Percentiles rank a stretch among this genome's conserved stretches.
Conservation (phyloP, 2,888 invertebrate species). For the Temnothorax rugatulus region DNA sequence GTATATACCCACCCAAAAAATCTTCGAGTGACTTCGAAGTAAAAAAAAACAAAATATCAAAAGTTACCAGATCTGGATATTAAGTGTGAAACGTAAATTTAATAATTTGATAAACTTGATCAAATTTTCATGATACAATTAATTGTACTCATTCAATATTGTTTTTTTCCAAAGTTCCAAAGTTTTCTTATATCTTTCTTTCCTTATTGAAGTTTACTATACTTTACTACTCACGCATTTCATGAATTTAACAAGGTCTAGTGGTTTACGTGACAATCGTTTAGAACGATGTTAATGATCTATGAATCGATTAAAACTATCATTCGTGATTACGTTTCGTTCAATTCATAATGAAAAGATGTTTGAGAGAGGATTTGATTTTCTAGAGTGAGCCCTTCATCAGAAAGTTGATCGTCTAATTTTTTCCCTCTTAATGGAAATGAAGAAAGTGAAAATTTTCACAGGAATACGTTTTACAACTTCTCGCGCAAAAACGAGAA, state of each 20-base stretch:
- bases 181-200: not conserved
- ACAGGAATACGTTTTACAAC: not conserved
- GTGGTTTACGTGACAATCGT: not conserved
- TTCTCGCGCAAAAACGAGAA: not conserved
- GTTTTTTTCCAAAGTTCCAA: not conserved
- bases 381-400: slow-evolving; percentile 12
- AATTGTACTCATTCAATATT: not conserved
- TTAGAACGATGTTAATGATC: slow-evolving; percentile 3
- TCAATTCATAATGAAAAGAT: slow-evolving; percentile 17
- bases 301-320: not conserved
- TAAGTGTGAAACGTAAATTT: not conserved
- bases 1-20: not conserved
- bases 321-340: slow-evolving; percentile 11
- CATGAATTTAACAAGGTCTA: not conserved
- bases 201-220: not conserved
- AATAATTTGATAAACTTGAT: not conserved
- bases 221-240: not conserved
- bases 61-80: not conserved
- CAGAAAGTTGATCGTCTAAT: slow-evolving; percentile 20
- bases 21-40: not conserved
- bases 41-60: not conserved
- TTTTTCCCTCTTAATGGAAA: slow-evolving; percentile 3
- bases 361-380: slow-evolving; percentile 11
- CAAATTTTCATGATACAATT: not conserved
- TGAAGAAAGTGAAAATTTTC: slow-evolving; percentile 9